Percentiles rank a stretch among this genome's conserved stretches.
These are phyloP conservation scores for Notocelia uddmanniana DNA, from an alignment of 2,888 invertebrate genomes.

Conservation along the genomic window DNA sequence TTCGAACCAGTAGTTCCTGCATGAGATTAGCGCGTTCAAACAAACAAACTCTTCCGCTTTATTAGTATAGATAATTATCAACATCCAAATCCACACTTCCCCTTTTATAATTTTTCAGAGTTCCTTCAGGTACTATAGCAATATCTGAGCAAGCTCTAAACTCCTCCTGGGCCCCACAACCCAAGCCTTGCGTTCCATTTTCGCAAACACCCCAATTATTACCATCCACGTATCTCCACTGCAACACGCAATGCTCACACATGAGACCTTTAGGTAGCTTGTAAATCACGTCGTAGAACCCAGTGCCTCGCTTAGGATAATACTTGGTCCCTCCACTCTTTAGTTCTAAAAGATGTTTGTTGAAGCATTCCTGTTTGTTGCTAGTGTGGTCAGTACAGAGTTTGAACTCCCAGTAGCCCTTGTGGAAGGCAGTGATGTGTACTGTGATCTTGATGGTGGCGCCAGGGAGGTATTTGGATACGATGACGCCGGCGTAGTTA, in stretches of 20 bases:
- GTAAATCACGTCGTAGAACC: constrained; percentile 89
- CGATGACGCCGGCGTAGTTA: constrained; percentile 91
- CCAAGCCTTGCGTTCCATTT: constrained; percentile 90
- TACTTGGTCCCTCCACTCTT: constrained; percentile 85
- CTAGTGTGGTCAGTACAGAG: constrained; percentile 90
- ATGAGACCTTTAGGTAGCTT: constrained; percentile 86
- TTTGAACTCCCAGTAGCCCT: constrained; percentile 93
- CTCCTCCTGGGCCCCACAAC: constrained; percentile 94
- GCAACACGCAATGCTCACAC: constrained; percentile 93
- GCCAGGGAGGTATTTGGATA: constrained; percentile 88
- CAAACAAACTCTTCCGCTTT: too few relatives aligned
- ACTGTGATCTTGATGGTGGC: constrained; percentile 89
- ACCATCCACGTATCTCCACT: constrained; percentile 94
- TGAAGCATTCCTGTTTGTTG: constrained; percentile 90
- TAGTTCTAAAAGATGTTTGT: constrained; percentile 87
- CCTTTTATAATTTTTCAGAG: too few relatives aligned
- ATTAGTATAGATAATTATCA: constrained; percentile 36
- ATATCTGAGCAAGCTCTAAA: constrained; percentile 94
- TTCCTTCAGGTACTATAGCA: constrained; percentile 78
- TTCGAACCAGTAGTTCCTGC: too few relatives aligned
- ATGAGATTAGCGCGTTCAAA: too few relatives aligned
- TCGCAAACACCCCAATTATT: constrained; percentile 92
- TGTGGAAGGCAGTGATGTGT: constrained; percentile 93
- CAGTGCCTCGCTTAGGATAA: constrained; percentile 89
- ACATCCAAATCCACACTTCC: constrained; percentile 39